phyloP scores from a whole-genome alignment of 2,888 invertebrate species.

The Pristionchus fissidentatus region DNA sequence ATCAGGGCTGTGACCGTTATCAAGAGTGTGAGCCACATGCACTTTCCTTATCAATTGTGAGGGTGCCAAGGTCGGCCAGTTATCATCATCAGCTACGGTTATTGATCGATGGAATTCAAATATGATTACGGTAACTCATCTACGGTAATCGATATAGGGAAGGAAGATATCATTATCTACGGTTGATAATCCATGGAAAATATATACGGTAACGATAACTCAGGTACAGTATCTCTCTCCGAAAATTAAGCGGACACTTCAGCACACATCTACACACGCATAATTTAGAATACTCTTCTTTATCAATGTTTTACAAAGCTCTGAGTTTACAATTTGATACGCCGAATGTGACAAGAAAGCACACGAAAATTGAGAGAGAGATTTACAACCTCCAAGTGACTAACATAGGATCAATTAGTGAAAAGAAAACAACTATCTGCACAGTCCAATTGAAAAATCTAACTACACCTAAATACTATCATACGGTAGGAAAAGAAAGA shows the following conservation, averaged over 20 bases:
- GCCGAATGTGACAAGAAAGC: constrained; percentile 10
- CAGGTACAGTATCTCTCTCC: constrained; percentile 15
- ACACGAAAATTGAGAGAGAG: too few relatives aligned
- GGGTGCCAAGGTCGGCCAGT: constrained; percentile 8
- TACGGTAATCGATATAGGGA: too few relatives aligned
- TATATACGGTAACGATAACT: not conserved
- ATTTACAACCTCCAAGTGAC: not conserved
- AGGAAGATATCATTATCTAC: not conserved
- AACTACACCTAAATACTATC: not conserved
- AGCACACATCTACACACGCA: not conserved
- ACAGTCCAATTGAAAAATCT: constrained; percentile 13
- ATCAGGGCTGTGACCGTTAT: not conserved
- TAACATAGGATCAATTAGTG: not conserved
- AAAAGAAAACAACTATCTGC: not conserved
- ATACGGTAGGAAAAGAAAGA: too few relatives aligned
- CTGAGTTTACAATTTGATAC: not conserved
- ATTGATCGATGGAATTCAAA: not conserved
- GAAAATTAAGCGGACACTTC: not conserved
- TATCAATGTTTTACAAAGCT: not conserved
- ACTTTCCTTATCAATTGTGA: constrained; percentile 23
- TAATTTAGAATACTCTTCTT: too few relatives aligned
- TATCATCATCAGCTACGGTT: not conserved
- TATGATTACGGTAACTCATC: not conserved
- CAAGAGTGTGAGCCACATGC: constrained; percentile 14
- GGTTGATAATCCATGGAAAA: not conserved